Evolutionary conservation across 2,888 invertebrate genomes (phyloP).

Genomic region (Podotricha telesiphe): DNA sequence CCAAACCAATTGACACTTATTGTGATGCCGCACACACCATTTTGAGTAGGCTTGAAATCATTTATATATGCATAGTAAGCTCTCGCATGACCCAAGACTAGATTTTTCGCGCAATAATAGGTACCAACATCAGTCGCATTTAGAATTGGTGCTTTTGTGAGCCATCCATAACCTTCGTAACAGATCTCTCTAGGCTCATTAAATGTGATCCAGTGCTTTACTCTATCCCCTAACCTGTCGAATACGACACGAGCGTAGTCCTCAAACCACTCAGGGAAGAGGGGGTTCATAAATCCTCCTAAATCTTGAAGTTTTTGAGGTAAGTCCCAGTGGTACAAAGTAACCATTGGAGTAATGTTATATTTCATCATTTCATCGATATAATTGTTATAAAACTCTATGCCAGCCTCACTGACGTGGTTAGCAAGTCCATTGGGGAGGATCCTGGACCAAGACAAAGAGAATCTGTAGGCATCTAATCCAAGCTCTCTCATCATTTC

Average conservation of each 20-base stretch:
- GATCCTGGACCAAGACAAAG: constrained; percentile 85
- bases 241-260: constrained; percentile 75
- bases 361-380: constrained; percentile 85
- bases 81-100: constrained; percentile 80
- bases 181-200: constrained; percentile 81
- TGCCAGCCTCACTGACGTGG: constrained; percentile 81
- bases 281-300: constrained; percentile 78
- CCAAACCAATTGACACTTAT: constrained; percentile 55
- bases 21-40: constrained; percentile 56
- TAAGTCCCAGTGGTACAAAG: constrained; percentile 83
- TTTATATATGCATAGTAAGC: constrained; percentile 68
- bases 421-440: constrained; percentile 81
- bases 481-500: constrained; percentile 73
- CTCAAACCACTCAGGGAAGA: constrained; percentile 73
- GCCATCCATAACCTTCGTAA: constrained; percentile 69
- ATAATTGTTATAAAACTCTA: constrained; percentile 86
- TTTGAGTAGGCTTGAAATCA: constrained; percentile 58
- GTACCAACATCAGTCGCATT: constrained; percentile 72
- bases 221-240: constrained; percentile 74
- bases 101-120: constrained; percentile 79
- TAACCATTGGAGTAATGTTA: constrained; percentile 84
- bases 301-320: constrained; percentile 80
- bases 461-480: constrained; percentile 79
- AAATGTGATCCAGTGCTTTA: constrained; percentile 83
- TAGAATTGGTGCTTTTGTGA: constrained; percentile 59